Base-by-base conservation (phyloP, 2,113 vertebrate species). In the Ceyx margarethae region DNA sequence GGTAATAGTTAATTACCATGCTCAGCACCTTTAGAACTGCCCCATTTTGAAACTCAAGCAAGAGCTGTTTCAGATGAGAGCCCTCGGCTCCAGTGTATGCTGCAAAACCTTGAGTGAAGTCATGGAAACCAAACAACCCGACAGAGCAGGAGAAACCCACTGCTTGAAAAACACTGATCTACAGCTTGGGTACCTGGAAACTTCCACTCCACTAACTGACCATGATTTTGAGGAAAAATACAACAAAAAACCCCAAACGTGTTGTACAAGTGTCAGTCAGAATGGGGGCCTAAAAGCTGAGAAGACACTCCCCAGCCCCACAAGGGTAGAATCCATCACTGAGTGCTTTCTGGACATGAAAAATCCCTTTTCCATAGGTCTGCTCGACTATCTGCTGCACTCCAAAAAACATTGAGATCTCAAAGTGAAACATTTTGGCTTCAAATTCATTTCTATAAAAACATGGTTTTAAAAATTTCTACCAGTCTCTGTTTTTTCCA, bases 81-180 rank as follows among this genome's bases (percentile, higher is more conserved):
- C 51, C 35, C 15, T 68, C 48, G 40, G 42, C 23, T 53, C 45
- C 26, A 53, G 3, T 4, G 5, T 22, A 68, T 0, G 0, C 35
- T 69, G 13, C 46, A 83, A 89, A 82, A 51, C 22, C 40, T 18
- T 15, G 19, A 80, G n/a, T 35, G 13, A 61, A 66, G 18, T 53
- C 6, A 86, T 15, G 19, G 42, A 88, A 86, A 65, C 2, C 4
- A 56, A 79, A 9, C 19, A 80, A 21, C 17, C 26, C 54, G 11
- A 66, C 14, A 26, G 13, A 81, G 9, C 6, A 77, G 35, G n/a
- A 80, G 26, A 80, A 42, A 76, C 20, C 31, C 54, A 56, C 5
- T 10, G 17, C 37, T 67, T 72, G 28, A 31, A 56, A 42, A 79
- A 45, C 15, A 45, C 28, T 33, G 5, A 25, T 19, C 16, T 76